Evolutionary conservation across 2,888 invertebrate genomes (phyloP), one percentile per base, ranked within the genome.

Genomic region (Ganaspis brasiliensis): DNA sequence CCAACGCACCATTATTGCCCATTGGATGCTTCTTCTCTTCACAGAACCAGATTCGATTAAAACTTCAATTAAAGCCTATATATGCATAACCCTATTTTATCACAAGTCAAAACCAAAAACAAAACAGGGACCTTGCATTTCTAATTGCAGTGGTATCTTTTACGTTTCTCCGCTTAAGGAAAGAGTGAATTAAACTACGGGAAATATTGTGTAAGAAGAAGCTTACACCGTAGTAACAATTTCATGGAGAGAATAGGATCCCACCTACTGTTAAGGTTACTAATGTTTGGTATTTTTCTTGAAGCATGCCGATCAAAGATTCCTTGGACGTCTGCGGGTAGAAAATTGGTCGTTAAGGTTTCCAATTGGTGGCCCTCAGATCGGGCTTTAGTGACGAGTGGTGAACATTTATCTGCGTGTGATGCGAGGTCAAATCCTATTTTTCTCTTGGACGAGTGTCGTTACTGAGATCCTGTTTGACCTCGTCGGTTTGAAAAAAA

Each of bases 401-500:
- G 21, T 59, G 73, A 52, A 72, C 67, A 71, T 72, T 76, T 73
- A 63, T 70, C 70, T 70, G 73, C 31, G 59, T 31, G 31, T 35
- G 59, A 31, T 31, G 59, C 63, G 72, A 75, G 55, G 71, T 56
- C 75, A 67, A 76, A 61, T 72, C 57, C 57, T 56, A 78, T 78
- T 78, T 79, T 78, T 81, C 74, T 77, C 14, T 52, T 72, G 49
- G 61, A 55, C n/a, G 24, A 55, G 61, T 61, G 57, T 72, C 77
- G 61, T 77, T 75, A 75, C 75, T 75, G 84, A 82, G 80, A 82
- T 79, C 84, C 81, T 77, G 76, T 76, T 77, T 79, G 85, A 83
- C 75, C 71, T 73, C 83, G 84, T 84, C 82, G 85, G 82, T 79
- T 84, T 82, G 81, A 86, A 84, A 88, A 79, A 87, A 88, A 89